phyloP scores from a whole-genome alignment of 1,140 invertebrate genomes.

The Pectinophora gossypiella region DNA sequence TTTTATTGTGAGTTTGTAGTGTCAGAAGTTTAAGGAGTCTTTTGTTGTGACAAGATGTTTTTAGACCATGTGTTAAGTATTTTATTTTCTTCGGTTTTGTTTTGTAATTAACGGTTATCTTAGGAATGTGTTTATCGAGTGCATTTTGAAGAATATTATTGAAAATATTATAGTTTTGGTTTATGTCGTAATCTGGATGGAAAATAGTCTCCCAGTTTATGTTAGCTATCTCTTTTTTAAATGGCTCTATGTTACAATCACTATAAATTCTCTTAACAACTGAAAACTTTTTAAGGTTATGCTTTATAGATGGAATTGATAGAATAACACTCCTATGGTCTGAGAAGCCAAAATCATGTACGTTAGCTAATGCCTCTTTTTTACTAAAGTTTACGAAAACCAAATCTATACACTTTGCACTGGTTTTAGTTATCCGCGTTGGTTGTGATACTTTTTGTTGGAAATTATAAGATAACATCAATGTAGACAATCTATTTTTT shows the following conservation, averaged over 20 bases:
- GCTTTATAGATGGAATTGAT: too few species aligned
- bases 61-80: constrained; percentile 5
- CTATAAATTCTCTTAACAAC: too few species aligned
- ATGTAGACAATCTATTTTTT: not conserved
- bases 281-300: too few species aligned
- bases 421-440: not conserved
- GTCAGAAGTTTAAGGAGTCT: not conserved
- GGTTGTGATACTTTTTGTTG: not conserved
- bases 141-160: not conserved
- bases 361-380: not conserved
- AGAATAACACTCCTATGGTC: constrained; percentile 7
- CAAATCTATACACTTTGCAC: constrained; percentile 5
- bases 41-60: constrained; percentile 6
- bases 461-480: constrained; percentile 4
- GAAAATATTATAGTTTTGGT: constrained; percentile 6
- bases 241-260: too few species aligned
- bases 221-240: too few species aligned
- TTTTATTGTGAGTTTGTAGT: not conserved
- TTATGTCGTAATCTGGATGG: not conserved
- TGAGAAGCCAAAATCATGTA: constrained; percentile 6
- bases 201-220: not conserved
- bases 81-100: constrained; percentile 1
- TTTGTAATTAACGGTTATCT: not conserved
- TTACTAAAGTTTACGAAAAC: constrained; percentile 2
- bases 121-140: constrained; percentile 5